Evolutionary conservation across 2,113 vertebrate species (phyloP).

Genomic region (Myrmecobius fasciatus): DNA sequence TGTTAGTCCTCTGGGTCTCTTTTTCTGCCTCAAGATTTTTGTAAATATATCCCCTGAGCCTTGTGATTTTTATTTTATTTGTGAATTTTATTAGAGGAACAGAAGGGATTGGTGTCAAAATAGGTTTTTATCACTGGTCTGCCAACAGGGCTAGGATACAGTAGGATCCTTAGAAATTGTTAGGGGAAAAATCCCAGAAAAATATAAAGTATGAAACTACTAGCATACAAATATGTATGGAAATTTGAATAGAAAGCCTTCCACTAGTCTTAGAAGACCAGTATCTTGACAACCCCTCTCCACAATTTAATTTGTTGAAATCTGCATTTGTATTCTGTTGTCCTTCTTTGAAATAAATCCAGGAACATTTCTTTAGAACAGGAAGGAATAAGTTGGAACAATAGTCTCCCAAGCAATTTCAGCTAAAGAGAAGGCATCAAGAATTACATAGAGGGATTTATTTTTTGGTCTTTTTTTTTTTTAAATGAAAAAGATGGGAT

Average conservation of each 20-base stretch:
- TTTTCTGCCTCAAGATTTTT: background rate
- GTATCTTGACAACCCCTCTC: background rate
- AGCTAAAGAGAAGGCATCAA: background rate
- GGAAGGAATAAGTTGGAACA: conserved; percentile 7
- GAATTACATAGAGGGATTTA: background rate
- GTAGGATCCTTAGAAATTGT: background rate
- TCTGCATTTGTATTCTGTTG: background rate
- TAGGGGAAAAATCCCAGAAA: background rate
- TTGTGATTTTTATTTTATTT: background rate
- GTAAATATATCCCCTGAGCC: background rate
- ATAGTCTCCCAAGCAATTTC: conserved; percentile 36
- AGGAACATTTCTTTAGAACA: background rate
- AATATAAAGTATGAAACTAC: background rate
- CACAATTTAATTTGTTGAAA: conserved; percentile 6
- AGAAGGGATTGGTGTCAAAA: background rate
- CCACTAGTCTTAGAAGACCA: background rate
- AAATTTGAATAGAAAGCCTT: conserved; percentile 14
- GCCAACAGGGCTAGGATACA: background rate
- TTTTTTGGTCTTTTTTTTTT: conserved; percentile 25
- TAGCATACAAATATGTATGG: background rate
- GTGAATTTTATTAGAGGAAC: background rate
- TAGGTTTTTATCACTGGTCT: background rate
- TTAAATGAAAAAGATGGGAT: conserved; percentile 11
- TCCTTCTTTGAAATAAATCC: conserved; percentile 35
- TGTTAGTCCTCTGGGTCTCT: background rate